phyloP scores from a whole-genome alignment of 2,797 vertebrate species.

The Oophaga sylvatica region DNA sequence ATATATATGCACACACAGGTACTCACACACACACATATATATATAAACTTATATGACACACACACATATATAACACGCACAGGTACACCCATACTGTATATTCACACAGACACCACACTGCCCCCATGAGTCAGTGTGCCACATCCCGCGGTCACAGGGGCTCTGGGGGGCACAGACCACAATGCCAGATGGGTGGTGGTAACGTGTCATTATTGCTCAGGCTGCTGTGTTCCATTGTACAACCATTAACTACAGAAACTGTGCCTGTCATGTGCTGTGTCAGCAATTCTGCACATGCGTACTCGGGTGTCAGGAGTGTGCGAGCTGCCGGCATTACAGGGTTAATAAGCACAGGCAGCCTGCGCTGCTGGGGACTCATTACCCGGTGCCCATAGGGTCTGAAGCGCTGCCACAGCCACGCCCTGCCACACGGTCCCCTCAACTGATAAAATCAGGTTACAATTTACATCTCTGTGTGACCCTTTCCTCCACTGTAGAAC shows the following conservation, averaged over 20 bases:
- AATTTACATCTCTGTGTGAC: background rate
- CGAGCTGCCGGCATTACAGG: background rate
- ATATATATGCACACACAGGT: too few species aligned
- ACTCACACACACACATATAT: too few species aligned
- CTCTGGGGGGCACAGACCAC: background rate
- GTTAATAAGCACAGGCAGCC: background rate
- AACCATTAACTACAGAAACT: constrained; percentile 9
- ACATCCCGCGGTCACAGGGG: background rate
- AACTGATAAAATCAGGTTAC: background rate
- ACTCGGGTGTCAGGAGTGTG: background rate
- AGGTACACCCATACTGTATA: too few species aligned
- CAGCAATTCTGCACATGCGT: constrained; percentile 33
- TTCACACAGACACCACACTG: background rate
- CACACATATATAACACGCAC: too few species aligned
- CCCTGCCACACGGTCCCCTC: background rate
- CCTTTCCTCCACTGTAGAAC: background rate
- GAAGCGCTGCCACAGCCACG: background rate
- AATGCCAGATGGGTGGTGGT: too few species aligned
- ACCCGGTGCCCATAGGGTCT: constrained; percentile 11
- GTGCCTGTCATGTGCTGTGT: constrained; percentile 38
- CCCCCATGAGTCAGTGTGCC: background rate
- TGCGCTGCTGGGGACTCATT: constrained; percentile 25
- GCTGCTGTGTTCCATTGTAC: background rate
- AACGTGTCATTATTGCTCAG: background rate
- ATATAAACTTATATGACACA: too few species aligned